Base-by-base conservation (phyloP, 1,140 invertebrate species). In the Atopsyche davidsoni region DNA sequence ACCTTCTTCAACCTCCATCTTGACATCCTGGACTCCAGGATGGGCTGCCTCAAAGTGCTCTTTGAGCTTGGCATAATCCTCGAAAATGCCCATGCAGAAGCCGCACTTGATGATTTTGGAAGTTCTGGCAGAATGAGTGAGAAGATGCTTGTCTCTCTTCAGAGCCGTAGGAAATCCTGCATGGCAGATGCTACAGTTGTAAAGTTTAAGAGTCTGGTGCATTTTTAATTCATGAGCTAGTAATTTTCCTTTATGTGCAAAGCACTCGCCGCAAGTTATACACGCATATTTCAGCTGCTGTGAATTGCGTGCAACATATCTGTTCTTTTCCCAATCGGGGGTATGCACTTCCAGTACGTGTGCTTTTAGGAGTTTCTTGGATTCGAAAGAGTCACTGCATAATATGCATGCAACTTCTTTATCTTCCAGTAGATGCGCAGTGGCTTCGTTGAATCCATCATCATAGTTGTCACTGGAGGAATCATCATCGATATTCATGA, bases 71-170 rank as follows among this genome's bases (percentile, higher is more conserved):
- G 25, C 28, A 2, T 4, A 9, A 36, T 10, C n/a, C 7, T 3
- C 17, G n/a, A 46, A 46, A 36, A 4, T 35, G 14, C 13, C 4
- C 3, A 10, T 17, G 21, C 31, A 46, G 2, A 46, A 3, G 18
- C 31, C 17, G 22, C 34, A 46, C 24, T 7, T 7, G 4, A 4
- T 17, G 2, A 17, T 48, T 28, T 48, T 48, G 2, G 2, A n/a
- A 14, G n/a, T n/a, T 23, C n/a, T n/a, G n/a, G n/a, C n/a, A n/a
- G n/a, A n/a, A 9, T 48, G 19, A 11, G 22, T 39, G 39, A 2
- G 1, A 28, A 28, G 39, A 48, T 28, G 36, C 22, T 32, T 22
- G 28, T 46, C 45, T 36, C 35, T 36, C 4, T 46, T 32, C 22
- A 18, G 9, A 11, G 16, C 23, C 3, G 32, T n/a, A 31, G 2